Percentiles rank a stretch among this genome's conserved stretches.
Evolutionary conservation across 1,140 invertebrate genomes (phyloP).

Genomic region (Argopecten irradians): DNA sequence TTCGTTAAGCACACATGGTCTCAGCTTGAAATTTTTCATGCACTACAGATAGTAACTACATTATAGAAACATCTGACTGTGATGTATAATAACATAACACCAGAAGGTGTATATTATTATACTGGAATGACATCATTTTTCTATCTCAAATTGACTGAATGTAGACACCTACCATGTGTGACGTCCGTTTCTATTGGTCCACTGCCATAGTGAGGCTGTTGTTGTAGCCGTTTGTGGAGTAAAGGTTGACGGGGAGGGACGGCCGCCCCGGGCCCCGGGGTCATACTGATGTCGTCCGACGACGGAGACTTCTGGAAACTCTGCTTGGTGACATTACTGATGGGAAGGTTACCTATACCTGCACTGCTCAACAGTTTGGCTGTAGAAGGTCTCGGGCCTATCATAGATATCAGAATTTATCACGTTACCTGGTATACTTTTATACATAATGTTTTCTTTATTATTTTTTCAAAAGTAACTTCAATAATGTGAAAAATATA

Average conservation of each 20-base stretch:
- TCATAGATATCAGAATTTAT: background rate
- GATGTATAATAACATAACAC: too few species aligned
- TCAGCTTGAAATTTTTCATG: too few species aligned
- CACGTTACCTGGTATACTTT: background rate
- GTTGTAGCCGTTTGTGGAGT: conserved; percentile 50
- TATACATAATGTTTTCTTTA: background rate
- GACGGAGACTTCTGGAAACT: conserved; percentile 64
- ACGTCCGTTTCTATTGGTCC: background rate
- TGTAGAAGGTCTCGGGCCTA: conserved; percentile 38
- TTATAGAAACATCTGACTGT: too few species aligned
- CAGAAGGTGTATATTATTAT: too few species aligned
- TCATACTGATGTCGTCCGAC: conserved; percentile 33
- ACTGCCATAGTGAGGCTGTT: conserved; percentile 3
- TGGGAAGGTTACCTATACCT: conserved; percentile 47
- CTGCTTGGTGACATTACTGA: conserved; percentile 69
- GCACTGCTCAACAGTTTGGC: conserved; percentile 41
- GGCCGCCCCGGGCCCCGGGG: conserved; percentile 25
- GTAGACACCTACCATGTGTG: background rate
- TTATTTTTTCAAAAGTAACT: too few species aligned
- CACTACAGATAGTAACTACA: too few species aligned
- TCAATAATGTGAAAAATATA: too few species aligned
- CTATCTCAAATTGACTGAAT: too few species aligned
- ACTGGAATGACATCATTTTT: too few species aligned
- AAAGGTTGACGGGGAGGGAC: conserved; percentile 51
- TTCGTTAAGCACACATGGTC: too few species aligned